Percentiles rank a stretch among this genome's conserved stretches.
These are phyloP conservation scores for human (Homo sapiens) DNA, from an alignment of 2,113 vertebrate genomes.

Conservation along the genomic window DNA sequence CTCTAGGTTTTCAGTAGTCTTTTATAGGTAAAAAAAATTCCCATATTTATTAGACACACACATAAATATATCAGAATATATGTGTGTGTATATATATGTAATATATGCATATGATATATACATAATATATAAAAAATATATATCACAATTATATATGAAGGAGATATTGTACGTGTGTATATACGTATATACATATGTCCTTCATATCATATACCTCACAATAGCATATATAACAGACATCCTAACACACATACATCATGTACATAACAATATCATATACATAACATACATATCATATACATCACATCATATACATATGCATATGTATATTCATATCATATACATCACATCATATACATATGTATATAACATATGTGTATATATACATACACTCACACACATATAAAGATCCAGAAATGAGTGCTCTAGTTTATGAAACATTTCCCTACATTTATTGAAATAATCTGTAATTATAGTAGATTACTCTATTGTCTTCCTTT, in stretches of 20 bases:
- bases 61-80: neutral
- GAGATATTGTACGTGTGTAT: neutral
- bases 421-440: neutral
- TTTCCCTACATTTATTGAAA: neutral
- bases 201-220: no score
- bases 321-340: no score
- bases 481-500: neutral
- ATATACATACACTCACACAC: neutral
- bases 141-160: neutral
- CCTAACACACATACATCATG: no score
- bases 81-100: neutral
- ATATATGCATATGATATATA: neutral
- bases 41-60: neutral
- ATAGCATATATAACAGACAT: neutral
- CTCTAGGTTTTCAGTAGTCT: neutral
- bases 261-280: no score
- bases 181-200: no score
- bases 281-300: no score
- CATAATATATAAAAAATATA: neutral
- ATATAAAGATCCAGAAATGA: neutral
- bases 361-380: no score
- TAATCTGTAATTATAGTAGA: neutral
- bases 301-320: no score
- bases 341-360: neutral
- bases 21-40: neutral